Base-by-base conservation (phyloP, 2,888 invertebrate genomes). In the Terebella lapidaria region DNA sequence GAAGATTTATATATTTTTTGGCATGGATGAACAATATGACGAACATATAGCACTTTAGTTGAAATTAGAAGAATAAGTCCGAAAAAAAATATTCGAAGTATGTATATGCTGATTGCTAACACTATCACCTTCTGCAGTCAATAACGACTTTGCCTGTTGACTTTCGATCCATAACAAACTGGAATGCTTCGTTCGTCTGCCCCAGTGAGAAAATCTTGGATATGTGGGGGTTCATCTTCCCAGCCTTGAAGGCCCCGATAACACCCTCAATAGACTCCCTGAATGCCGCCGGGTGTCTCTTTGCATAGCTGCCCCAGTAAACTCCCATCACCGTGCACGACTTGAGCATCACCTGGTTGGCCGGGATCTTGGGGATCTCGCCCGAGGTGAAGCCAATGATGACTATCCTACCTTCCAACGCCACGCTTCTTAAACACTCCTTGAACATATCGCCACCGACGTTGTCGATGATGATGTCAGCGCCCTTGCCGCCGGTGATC, bases 381-480 rank as follows among this genome's bases (percentile, higher is more conserved):
- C 82, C 80, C 24, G 83, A 82, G 1, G 84, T 82, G 68, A 82
- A 84, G n/a, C 84, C 84, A 25, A 83, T 80, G 2, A 83, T 79
- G 20, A 84, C 72, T 1, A 84, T 74, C 71, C 83, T 81, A 3
- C 86, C 86, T 72, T 85, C 84, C 61, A 81, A 78, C 18, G 83
- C 80, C 25, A 85, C 79, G 74, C 86, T 86, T n/a, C n/a, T 80
- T 22, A 86, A 74, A 30, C 86, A 81, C 59, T 83, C 81, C 63
- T 85, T 83, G 63, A 87, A 84, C 64, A 85, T 78, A 56, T 85
- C 81, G 24, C 86, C 87, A 35, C 87, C 87, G 22, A 85, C 85
- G 20, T 86, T 86, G 73, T 88, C 87, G 71, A 87, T 86, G 10
- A 87, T 84, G n/a, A 86, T 78, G 71, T 84, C 81, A 0, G 86